Evolutionary conservation across 2,888 invertebrate species (phyloP), one percentile per base, ranked within the genome.

Genomic region (Rosalia funebris): DNA sequence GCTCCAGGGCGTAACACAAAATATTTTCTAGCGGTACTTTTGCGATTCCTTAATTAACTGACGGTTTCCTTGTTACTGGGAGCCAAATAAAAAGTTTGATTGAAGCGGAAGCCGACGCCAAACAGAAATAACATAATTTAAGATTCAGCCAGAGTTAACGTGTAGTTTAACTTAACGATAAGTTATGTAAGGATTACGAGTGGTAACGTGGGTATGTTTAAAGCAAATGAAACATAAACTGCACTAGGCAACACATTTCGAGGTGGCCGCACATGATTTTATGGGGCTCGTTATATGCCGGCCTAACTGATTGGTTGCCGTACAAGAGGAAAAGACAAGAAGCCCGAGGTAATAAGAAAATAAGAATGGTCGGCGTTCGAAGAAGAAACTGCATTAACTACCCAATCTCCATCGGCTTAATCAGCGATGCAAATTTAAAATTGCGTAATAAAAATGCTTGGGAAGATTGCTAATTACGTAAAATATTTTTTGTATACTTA

Each of bases 301-400:
- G 57, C 45, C 55, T 37, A 54, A 60, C 57, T 60, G 67, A 67
- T 67, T 67, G 67, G 67, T 63, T 60, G 65, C 59, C 61, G 64
- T 58, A 47, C 50, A 36, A 57, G 55, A 59, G 58, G 59, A 54
- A 59, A 63, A 65, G 57, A 61, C 62, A 58, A 61, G 63, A 52
- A 67, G 65, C 59, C 59, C 54, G 61, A 59, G 57, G 62, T 60
- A 63, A 63, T 65, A 56, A 65, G 57, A 57, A 64, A 65, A 60
- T 60, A 56, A 65, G 60, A 62, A 65, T 65, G 57, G 65, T 62
- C 60, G 63, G 60, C 62, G 54, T 41, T 50, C 47, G 48, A 15
- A 54, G 60, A 60, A 54, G 48, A 55, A 57, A 60, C 60, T 36
- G 54, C 60, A 56, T 57, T 55, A 63, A 63, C 62, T 62, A 57